Evolutionary conservation across 2,888 invertebrate species (phyloP).

Genomic region (Pseudococcus viburni): DNA sequence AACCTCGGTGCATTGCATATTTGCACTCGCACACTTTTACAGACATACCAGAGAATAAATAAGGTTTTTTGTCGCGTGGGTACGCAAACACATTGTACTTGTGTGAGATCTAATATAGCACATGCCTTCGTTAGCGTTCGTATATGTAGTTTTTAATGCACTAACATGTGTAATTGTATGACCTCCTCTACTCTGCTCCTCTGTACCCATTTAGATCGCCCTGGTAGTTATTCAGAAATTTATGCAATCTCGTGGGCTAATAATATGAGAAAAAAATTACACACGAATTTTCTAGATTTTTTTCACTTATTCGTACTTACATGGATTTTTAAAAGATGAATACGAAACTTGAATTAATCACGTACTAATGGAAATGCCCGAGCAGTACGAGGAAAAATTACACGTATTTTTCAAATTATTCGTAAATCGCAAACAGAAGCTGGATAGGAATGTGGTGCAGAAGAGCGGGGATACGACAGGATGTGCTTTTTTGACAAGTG

Average conservation of each 20-base stretch:
- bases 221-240: background rate
- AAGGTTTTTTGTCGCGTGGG: slow-evolving; percentile 23
- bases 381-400: background rate
- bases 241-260: slow-evolving; percentile 3
- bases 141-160: background rate
- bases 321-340: background rate
- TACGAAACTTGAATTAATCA: background rate
- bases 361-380: background rate
- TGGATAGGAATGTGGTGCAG: background rate
- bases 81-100: background rate
- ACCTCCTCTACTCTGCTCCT: background rate
- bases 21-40: background rate
- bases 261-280: background rate
- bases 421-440: background rate
- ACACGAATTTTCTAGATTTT: background rate
- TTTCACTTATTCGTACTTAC: background rate
- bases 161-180: background rate
- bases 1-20: background rate
- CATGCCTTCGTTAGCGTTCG: background rate
- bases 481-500: background rate
- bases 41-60: background rate
- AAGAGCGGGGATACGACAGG: background rate
- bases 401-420: background rate
- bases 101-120: background rate
- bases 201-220: background rate